A percentile compares a stretch with the other conserved stretches of the same genome.
Evolutionary conservation across 2,113 vertebrate genomes (phyloP).

Genomic region (Colinus virginianus): DNA sequence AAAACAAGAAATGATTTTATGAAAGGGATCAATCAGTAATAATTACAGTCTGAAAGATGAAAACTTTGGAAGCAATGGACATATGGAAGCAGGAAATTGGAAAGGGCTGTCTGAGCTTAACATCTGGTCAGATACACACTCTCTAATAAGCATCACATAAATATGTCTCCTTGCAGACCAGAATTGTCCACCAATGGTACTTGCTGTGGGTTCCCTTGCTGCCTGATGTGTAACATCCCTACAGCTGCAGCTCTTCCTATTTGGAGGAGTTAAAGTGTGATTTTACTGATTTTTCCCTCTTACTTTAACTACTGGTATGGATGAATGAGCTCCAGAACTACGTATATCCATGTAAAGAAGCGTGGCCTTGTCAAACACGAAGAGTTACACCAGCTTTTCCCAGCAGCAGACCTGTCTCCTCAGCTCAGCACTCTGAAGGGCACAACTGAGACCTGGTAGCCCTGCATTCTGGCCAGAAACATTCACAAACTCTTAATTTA

Average conservation of each 20-base stretch:
- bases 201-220: not conserved
- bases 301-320: not conserved
- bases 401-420: not conserved
- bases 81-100: not conserved
- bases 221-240: not conserved
- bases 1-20: not conserved
- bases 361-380: accelerated
- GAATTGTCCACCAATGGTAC: accelerated
- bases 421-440: not conserved
- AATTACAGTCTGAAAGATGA: not conserved
- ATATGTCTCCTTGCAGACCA: not conserved
- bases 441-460: not conserved
- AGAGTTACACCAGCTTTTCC: not conserved
- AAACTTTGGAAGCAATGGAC: not conserved
- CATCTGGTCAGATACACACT: not conserved
- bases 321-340: not conserved
- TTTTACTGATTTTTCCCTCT: not conserved
- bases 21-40: not conserved
- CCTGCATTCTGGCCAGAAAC: not conserved
- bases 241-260: not conserved
- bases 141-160: not conserved
- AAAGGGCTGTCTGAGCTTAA: not conserved
- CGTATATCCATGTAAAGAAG: not conserved
- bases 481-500: not conserved
- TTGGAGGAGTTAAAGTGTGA: not conserved